Evolutionary conservation across 2,113 vertebrate genomes (phyloP), one percentile per base, ranked within the genome.

Genomic region (Maylandia zebra): DNA sequence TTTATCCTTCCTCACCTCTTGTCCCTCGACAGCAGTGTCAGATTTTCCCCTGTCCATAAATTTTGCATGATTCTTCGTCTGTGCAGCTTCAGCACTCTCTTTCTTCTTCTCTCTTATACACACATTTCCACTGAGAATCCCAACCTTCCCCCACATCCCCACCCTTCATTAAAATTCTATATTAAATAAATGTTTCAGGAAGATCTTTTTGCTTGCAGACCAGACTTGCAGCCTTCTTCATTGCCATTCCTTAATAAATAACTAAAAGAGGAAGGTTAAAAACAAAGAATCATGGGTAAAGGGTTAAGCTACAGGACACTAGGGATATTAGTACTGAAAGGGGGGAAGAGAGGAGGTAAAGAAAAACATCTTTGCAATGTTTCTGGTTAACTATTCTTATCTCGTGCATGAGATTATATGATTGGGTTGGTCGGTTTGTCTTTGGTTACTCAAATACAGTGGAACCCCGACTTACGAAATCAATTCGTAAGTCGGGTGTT

Each of bases 141-240:
- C 5, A 24, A 64, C 79, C 34, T 83, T 82, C 53, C 22, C 69
- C 22, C 41, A 45, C 41, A 27, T 87, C 13, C 4, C 82, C 43
- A 36, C 55, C 66, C 50, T 56, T 93, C 90, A 93, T 95, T 93
- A 93, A 92, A 92, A 53, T 84, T 90, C 88, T 19, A 91, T 88
- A 85, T 93, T 93, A 86, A 91, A 94, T 94, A 89, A 92, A 94
- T 93, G 86, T 94, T 94, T 93, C 71, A 93, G 32, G 22, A 79
- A 59, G 71, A 89, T 90, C 84, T 88, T 89, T 89, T 93, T 53
- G 83, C 82, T 81, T 76, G 38, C 53, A 74, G 61, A 24, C 36
- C 43, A 5, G 4, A 56, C 41, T 91, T 71, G 57, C 82, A 83
- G 82, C 45, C 10, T 22, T 59, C 14, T 84, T 66, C 32, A 74